Evolutionary conservation across 2,888 invertebrate species (phyloP).

Genomic region (Apotomis capreana): DNA sequence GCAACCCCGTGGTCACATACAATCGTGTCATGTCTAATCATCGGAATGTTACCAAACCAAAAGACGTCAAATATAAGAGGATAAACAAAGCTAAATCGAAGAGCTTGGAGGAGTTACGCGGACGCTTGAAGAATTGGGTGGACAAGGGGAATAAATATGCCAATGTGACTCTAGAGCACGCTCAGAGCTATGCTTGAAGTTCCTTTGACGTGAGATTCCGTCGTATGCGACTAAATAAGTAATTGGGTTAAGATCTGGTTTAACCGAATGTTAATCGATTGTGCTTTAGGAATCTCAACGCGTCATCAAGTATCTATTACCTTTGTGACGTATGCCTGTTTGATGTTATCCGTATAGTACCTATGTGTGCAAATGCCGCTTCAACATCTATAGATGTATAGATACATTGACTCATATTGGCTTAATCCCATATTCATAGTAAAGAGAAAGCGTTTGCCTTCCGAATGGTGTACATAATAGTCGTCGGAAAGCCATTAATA

Average conservation of each 20-base stretch:
- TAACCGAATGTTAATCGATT: slow-evolving; percentile 1
- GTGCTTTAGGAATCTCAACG: slow-evolving; percentile 1
- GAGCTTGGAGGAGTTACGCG: slow-evolving; percentile 92
- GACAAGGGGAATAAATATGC: slow-evolving; percentile 89
- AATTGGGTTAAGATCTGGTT: neutral
- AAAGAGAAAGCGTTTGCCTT: neutral
- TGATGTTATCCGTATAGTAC: neutral
- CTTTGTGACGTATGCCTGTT: neutral
- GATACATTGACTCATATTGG: neutral
- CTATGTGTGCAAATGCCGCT: neutral
- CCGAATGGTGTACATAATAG: neutral
- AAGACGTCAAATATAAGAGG: slow-evolving; percentile 95
- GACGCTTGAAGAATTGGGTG: slow-evolving; percentile 92
- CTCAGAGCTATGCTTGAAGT: slow-evolving; percentile 85
- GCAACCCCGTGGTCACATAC: slow-evolving; percentile 88
- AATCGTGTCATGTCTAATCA: slow-evolving; percentile 96
- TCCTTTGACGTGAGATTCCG: slow-evolving; percentile 56
- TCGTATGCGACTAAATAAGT: neutral
- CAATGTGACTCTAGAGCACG: slow-evolving; percentile 87
- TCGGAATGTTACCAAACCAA: slow-evolving; percentile 94
- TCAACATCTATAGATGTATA: neutral
- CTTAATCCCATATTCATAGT: neutral
- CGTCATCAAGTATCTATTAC: neutral
- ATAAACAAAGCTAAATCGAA: slow-evolving; percentile 96
- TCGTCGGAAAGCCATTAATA: neutral